Evolutionary conservation across 2,113 vertebrate species (phyloP), one percentile per base, ranked within the genome.

Genomic region (Rousettus leschenaultii): DNA sequence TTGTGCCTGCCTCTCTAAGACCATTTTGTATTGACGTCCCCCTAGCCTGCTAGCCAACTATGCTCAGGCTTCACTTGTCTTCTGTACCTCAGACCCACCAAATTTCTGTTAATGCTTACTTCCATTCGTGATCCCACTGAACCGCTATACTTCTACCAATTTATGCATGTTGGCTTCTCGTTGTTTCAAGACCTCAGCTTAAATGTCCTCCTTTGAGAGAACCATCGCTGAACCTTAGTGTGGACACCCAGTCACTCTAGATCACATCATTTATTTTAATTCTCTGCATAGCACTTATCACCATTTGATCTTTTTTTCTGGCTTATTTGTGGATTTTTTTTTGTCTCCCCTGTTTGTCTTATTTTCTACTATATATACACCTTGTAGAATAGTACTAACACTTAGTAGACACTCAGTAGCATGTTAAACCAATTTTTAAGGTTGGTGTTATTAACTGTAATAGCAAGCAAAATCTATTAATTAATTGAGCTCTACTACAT

Each of bases 381-480:
- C 43, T 85, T 71, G 57, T 40, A 73, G 7, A 35, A 45, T 51
- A 88, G 22, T n/a, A 45, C 73, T 89, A 48, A 77, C 26, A n/a
- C 53, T 48, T 90, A 51, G 51, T 74, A 79, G 75, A 19, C 19
- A 74, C 70, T 94, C 73, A 86, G n/a, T 78, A 73, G 19, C 5
- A 79, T 74, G 3, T 86, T 89, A 90, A 59, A 24, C 68, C 53
- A 88, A 21, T 53, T 14, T 21, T 16, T 87, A 61, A 89, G 66
- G 24, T 91, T 71, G 79, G 51, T 7, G 5, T 43, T 86, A 51
- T 89, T 59, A 85, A 88, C 63, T 90, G 26, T 63, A 63, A 61
- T 65, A 96, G 53, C 51, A 89, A 89, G 95, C 28, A 73, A 93
- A 92, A 77, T 61, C 45, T 51, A 21, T 43, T 80, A 35, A 91